A percentile compares a stretch with the other conserved stretches of the same genome.
Conservation (phyloP, 2,888 invertebrate genomes). For the Xanthostigma xanthostigma region DNA sequence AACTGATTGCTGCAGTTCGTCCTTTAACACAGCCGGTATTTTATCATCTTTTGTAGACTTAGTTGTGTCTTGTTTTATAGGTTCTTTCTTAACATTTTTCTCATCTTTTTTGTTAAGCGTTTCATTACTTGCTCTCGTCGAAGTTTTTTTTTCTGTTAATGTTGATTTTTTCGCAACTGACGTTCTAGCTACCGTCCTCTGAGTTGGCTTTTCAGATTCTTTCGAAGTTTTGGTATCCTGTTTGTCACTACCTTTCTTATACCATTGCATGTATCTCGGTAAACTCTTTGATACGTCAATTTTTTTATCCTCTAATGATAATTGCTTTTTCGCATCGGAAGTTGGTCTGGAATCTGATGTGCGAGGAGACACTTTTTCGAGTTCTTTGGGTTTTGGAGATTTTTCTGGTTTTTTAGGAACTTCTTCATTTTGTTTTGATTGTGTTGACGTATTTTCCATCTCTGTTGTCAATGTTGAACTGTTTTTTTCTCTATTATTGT, state of each 20-base stretch:
- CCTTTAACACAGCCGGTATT: background rate
- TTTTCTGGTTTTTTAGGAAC: conserved; percentile 14
- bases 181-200: conserved; percentile 14
- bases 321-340: conserved; percentile 19
- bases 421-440: background rate
- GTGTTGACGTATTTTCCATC: background rate
- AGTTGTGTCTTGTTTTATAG: background rate
- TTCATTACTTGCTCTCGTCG: conserved; percentile 2
- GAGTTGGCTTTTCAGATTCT: conserved; percentile 15
- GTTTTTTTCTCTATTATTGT: conserved; percentile 5
- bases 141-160: conserved; percentile 1
- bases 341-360: conserved; percentile 25
- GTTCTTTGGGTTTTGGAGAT: conserved; percentile 21
- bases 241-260: conserved; percentile 37
- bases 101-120: background rate
- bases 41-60: background rate
- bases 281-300: conserved; percentile 31
- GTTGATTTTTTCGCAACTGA: conserved; percentile 6
- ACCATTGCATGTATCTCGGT: conserved; percentile 69
- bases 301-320: conserved; percentile 15
- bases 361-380: conserved; percentile 14
- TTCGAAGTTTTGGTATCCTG: conserved; percentile 29
- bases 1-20: background rate
- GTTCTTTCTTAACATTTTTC: background rate
- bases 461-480: background rate